phyloP scores from a whole-genome alignment of 2,888 invertebrate genomes.

The Atethmia centrago region DNA sequence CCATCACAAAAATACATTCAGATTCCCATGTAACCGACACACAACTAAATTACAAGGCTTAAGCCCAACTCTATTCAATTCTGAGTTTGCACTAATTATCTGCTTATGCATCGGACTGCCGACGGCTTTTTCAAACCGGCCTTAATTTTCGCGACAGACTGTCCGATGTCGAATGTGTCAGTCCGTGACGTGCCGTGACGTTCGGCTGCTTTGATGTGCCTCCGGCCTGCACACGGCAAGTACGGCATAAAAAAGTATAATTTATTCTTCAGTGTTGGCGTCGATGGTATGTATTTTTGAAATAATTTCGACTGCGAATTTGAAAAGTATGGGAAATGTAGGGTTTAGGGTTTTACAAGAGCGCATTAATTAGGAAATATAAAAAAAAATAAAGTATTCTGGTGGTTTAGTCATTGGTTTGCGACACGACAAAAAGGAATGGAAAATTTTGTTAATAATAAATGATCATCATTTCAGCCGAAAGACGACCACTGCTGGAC shows the following conservation, averaged over 20 bases:
- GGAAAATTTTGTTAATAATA: not conserved
- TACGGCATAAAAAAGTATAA: constrained; percentile 61
- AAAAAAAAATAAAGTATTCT: not conserved
- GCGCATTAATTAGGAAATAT: not conserved
- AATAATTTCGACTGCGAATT: constrained; percentile 34
- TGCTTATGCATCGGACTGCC: constrained; percentile 66
- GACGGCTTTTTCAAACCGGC: constrained; percentile 61
- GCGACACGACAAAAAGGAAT: not conserved
- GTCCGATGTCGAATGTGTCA: constrained; percentile 81
- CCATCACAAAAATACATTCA: constrained; percentile 8
- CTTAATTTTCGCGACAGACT: constrained; percentile 82
- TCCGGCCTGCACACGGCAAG: constrained; percentile 64
- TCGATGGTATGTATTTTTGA: constrained; percentile 37
- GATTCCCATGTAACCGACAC: constrained; percentile 17
- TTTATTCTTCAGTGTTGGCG: constrained; percentile 60
- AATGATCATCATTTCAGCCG: too few relatives aligned
- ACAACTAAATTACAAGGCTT: constrained; percentile 44
- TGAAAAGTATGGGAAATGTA: constrained; percentile 7
- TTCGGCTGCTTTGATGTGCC: constrained; percentile 79
- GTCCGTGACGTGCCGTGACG: constrained; percentile 77
- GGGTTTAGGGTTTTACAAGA: not conserved
- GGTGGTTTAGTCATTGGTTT: not conserved
- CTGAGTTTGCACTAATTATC: constrained; percentile 74
- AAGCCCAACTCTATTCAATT: constrained; percentile 57
- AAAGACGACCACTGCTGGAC: too few relatives aligned